A percentile compares a stretch with the other conserved stretches of the same genome.
Conservation (phyloP, 1,140 invertebrate species). For the Panulirus ornatus region DNA sequence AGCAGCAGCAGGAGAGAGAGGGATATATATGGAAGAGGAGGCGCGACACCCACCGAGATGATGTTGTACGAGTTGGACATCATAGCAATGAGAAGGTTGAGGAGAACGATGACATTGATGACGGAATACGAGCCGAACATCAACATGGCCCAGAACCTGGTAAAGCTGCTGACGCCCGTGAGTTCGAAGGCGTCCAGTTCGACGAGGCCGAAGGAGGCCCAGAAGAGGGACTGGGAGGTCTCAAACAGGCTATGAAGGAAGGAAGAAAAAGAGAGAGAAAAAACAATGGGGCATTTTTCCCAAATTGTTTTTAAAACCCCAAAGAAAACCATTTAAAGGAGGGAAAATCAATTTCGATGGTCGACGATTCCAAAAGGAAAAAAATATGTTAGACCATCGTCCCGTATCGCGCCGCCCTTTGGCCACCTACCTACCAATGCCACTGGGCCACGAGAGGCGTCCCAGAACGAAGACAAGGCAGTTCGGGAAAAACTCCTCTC, state of each 20-base stretch:
- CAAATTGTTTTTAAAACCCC: too few species aligned
- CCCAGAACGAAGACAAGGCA: too few species aligned
- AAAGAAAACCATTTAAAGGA: too few species aligned
- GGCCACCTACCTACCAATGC: too few species aligned
- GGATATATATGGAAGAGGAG: too few species aligned
- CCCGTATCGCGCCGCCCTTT: too few species aligned
- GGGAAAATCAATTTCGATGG: too few species aligned
- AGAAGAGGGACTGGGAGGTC: conserved; percentile 95
- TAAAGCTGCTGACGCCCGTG: conserved; percentile 91
- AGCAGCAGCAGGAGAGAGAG: conserved; percentile 4
- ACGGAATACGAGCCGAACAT: conserved; percentile 94
- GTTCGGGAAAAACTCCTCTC: too few species aligned
- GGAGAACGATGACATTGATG: conserved; percentile 93
- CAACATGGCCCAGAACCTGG: conserved; percentile 91
- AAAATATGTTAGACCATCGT: too few species aligned
- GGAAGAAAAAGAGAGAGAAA: neutral
- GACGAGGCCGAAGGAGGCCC: conserved; percentile 95
- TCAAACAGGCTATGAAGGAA: conserved; percentile 88
- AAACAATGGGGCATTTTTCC: too few species aligned
- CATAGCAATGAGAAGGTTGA: conserved; percentile 97
- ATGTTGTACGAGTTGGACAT: conserved; percentile 97
- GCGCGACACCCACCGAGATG: conserved; percentile 86
- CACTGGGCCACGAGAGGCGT: too few species aligned
- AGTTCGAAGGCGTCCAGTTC: conserved; percentile 92
- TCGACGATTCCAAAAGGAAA: too few species aligned